Percentiles rank a stretch among this genome's conserved stretches.
Evolutionary conservation across 2,888 invertebrate genomes (phyloP).

Genomic region (Carterocephalus palaemon): DNA sequence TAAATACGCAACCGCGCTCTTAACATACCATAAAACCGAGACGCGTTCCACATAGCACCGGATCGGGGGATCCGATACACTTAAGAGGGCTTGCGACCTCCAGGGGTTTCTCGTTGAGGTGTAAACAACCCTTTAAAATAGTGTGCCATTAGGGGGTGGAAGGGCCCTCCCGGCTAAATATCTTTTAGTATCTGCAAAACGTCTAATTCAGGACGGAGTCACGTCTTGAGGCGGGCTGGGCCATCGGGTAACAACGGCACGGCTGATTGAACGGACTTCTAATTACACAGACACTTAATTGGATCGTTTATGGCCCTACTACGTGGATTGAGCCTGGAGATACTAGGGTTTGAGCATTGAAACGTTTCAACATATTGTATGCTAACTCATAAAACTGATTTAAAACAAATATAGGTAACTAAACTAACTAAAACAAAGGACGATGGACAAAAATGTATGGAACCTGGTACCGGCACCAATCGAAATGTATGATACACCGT

Average conservation of each 20-base stretch:
- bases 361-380: too few species aligned
- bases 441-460: too few species aligned
- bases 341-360: too few species aligned
- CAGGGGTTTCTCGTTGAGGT: constrained; percentile 39
- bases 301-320: background rate
- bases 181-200: constrained; percentile 74
- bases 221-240: constrained; percentile 31
- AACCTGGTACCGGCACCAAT: too few species aligned
- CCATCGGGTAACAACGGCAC: constrained; percentile 11
- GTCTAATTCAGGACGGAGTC: constrained; percentile 55
- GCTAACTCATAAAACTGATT: constrained; percentile 1
- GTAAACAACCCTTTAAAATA: constrained; percentile 73
- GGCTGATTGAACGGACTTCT: constrained; percentile 18
- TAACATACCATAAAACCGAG: constrained; percentile 7
- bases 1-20: too few species aligned
- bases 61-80: constrained; percentile 23
- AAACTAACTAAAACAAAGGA: too few species aligned
- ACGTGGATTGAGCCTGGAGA: too few species aligned
- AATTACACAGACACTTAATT: background rate
- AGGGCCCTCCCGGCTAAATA: constrained; percentile 51
- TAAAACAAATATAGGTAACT: too few species aligned
- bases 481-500: too few species aligned
- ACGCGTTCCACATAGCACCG: constrained; percentile 22
- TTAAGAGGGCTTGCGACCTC: constrained; percentile 27
- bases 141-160: constrained; percentile 51